phyloP scores from a whole-genome alignment of 2,797 vertebrate genomes.

The Antennarius maculatus region DNA sequence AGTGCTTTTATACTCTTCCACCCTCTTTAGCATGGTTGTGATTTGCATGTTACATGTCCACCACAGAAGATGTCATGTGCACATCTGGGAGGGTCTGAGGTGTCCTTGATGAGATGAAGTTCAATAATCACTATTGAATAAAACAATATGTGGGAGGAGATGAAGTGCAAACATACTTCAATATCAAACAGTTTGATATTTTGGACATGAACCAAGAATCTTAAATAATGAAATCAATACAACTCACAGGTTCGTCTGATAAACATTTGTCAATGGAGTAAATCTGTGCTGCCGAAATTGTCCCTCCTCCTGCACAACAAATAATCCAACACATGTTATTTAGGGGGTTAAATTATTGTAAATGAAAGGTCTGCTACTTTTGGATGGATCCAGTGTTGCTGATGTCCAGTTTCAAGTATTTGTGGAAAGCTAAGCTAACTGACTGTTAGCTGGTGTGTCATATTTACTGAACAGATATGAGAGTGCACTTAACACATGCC shows the following conservation, averaged over 20 bases:
- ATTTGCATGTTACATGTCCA: not conserved
- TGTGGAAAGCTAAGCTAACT: no score
- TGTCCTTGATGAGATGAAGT: not conserved
- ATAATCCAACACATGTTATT: not conserved
- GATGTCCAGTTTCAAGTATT: no score
- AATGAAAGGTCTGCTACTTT: no score
- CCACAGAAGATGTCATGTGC: not conserved
- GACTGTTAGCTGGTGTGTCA: no score
- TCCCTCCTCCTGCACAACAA: not conserved
- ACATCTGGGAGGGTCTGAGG: conserved; percentile 14
- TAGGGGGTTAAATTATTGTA: no score
- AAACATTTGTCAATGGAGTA: not conserved
- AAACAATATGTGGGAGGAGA: conserved; percentile 1
- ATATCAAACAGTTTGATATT: not conserved
- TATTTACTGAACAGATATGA: no score
- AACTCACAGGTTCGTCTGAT: not conserved
- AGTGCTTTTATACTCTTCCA: no score
- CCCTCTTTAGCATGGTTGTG: not conserved
- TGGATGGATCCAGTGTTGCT: no score
- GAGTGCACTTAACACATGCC: no score
- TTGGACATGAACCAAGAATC: not conserved
- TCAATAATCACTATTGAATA: not conserved
- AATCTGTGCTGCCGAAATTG: not conserved
- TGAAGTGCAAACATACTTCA: not conserved
- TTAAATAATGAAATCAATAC: not conserved